Evolutionary conservation across 2,113 vertebrate species (phyloP).

Genomic region (Rhinolophus ferrumequinum): DNA sequence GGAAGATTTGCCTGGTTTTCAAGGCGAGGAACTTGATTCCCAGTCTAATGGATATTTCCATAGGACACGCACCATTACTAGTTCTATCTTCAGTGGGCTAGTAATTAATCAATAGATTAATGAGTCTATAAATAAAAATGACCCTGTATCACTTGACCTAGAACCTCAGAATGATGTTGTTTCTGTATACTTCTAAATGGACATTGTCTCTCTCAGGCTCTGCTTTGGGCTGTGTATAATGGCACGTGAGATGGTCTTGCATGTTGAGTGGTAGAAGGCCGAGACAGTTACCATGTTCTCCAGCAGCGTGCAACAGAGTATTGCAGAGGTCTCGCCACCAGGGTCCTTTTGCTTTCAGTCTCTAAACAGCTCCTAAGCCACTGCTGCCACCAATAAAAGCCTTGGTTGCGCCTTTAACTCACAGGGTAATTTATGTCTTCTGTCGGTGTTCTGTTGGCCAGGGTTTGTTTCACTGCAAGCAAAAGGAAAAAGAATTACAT

Average conservation of each 20-base stretch:
- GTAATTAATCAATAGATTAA: conserved; percentile 42
- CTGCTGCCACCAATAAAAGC: background rate
- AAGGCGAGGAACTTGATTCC: background rate
- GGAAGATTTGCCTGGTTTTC: background rate
- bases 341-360: background rate
- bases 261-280: background rate
- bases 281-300: background rate
- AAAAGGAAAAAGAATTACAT: conserved; percentile 54
- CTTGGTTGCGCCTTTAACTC: background rate
- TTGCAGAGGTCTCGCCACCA: background rate
- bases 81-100: conserved; percentile 66
- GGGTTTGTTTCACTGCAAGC: conserved; percentile 47
- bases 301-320: background rate
- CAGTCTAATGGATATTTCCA: conserved; percentile 65
- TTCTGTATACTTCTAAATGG: conserved; percentile 58
- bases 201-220: background rate
- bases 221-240: background rate
- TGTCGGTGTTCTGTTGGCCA: conserved; percentile 44
- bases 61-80: conserved; percentile 35
- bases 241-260: background rate
- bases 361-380: background rate
- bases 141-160: conserved; percentile 69
- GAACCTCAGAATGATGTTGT: conserved; percentile 41
- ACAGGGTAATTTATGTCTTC: conserved; percentile 42
- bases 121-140: conserved; percentile 63